A percentile compares a stretch with the other conserved stretches of the same genome.
phyloP scores from a whole-genome alignment of 1,140 invertebrate species.

The Belonocnema kinseyi region DNA sequence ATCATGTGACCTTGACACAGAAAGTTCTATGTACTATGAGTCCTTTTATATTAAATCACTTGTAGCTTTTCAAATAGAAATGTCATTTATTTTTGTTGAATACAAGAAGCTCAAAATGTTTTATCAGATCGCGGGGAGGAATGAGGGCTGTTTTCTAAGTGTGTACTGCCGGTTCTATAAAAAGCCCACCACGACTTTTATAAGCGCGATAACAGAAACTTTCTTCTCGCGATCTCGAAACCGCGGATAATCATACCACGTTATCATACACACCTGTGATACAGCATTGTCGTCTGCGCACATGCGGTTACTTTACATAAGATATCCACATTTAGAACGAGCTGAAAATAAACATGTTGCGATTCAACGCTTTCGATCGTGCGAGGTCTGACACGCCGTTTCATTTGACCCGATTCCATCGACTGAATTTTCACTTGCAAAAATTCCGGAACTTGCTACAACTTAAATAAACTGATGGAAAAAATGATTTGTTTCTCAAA shows the following conservation, averaged over 20 bases:
- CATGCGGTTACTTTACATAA: slow-evolving; percentile 58
- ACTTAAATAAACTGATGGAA: no score
- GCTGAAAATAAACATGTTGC: slow-evolving; percentile 56
- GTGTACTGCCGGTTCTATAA: background rate
- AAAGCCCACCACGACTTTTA: background rate
- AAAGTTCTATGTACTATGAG: background rate
- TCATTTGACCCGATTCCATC: slow-evolving; percentile 31
- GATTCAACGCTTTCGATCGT: slow-evolving; percentile 54
- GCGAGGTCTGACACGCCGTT: slow-evolving; percentile 33
- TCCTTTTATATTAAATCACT: background rate
- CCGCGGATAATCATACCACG: slow-evolving; percentile 24
- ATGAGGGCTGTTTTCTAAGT: background rate
- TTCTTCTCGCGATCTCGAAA: slow-evolving; percentile 20
- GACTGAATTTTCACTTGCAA: slow-evolving; percentile 14
- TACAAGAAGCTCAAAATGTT: background rate
- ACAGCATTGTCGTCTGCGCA: slow-evolving; percentile 48
- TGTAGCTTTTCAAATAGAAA: background rate
- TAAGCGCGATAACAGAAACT: slow-evolving; percentile 6
- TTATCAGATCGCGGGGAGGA: background rate
- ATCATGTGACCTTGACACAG: background rate
- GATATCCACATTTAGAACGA: slow-evolving; percentile 54
- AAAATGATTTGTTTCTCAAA: no score
- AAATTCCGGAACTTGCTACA: background rate
- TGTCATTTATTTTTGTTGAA: background rate
- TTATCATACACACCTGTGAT: slow-evolving; percentile 47